phyloP scores from a whole-genome alignment of 2,888 invertebrate species.

The Phaedon cochleariae region DNA sequence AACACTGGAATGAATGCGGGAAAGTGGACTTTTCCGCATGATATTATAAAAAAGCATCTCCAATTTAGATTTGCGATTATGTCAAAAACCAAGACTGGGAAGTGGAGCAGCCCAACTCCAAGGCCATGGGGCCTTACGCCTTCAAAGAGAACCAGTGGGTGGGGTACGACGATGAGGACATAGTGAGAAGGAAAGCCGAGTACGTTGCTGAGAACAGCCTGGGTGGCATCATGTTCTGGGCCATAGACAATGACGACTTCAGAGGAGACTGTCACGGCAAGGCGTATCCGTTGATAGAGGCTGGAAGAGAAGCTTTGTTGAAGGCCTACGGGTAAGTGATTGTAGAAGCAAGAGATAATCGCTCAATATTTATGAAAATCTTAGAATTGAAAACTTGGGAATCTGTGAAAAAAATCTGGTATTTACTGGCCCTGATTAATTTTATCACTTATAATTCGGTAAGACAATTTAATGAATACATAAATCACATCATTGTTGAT shows the following conservation, averaged over 20 bases:
- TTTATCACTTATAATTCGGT: no score
- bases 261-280: slow-evolving; percentile 87
- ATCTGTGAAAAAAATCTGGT: no score
- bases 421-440: no score
- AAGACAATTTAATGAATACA: no score
- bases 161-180: slow-evolving; percentile 88
- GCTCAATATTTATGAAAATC: no score
- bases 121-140: slow-evolving; percentile 90
- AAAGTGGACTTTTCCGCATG: no score
- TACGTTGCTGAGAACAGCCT: slow-evolving; percentile 85
- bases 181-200: slow-evolving; percentile 82
- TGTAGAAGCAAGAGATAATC: no score
- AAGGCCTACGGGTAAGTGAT: slow-evolving; percentile 69
- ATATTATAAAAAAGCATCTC: no score
- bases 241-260: slow-evolving; percentile 94
- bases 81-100: slow-evolving; percentile 82
- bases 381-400: no score
- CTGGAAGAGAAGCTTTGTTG: slow-evolving; percentile 83
- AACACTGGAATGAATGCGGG: no score
- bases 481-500: no score
- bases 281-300: slow-evolving; percentile 90
- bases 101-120: slow-evolving; percentile 81
- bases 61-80: slow-evolving; percentile 83
- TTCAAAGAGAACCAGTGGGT: slow-evolving; percentile 91
- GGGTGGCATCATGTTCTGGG: slow-evolving; percentile 94